Percentiles rank a stretch among this genome's conserved stretches.
These are phyloP conservation scores for Alosa alosa DNA, from an alignment of 2,113 vertebrate species.

Conservation along the genomic window DNA sequence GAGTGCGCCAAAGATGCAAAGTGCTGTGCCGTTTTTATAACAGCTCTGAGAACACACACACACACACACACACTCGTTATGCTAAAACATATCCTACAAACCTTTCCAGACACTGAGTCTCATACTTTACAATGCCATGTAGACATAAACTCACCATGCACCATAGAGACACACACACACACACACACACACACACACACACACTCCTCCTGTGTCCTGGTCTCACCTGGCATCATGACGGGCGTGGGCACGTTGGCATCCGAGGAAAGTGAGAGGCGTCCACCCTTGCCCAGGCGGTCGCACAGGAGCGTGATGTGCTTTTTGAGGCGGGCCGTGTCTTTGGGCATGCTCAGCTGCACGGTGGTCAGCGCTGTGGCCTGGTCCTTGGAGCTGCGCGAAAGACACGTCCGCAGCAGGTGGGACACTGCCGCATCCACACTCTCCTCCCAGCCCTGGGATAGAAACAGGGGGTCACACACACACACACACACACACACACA, in stretches of 20 bases:
- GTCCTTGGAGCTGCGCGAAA: constrained; percentile 90
- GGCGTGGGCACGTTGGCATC: constrained; percentile 70
- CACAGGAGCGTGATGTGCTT: constrained; percentile 92
- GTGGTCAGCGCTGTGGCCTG: constrained; percentile 79
- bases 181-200: neutral
- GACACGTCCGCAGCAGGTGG: constrained; percentile 87
- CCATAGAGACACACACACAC: neutral
- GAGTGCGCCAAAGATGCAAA: neutral
- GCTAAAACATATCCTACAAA: neutral
- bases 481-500: neutral
- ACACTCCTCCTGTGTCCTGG: neutral
- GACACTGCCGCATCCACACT: constrained; percentile 87
- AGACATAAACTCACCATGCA: too few species aligned
- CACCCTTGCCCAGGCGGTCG: constrained; percentile 88
- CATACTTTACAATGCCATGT: too few species aligned
- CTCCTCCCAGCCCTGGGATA: constrained; percentile 92
- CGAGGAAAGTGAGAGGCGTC: constrained; percentile 80
- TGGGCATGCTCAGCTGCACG: constrained; percentile 77
- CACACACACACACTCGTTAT: neutral
- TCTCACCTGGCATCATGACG: constrained; percentile 78
- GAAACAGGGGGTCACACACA: neutral
- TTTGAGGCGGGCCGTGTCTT: constrained; percentile 85
- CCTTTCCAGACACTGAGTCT: too few species aligned
- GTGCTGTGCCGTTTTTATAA: neutral
- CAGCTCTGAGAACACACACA: neutral